Evolutionary conservation across 2,888 invertebrate species (phyloP), one percentile per base, ranked within the genome.

Genomic region (Cyclophora punctaria): DNA sequence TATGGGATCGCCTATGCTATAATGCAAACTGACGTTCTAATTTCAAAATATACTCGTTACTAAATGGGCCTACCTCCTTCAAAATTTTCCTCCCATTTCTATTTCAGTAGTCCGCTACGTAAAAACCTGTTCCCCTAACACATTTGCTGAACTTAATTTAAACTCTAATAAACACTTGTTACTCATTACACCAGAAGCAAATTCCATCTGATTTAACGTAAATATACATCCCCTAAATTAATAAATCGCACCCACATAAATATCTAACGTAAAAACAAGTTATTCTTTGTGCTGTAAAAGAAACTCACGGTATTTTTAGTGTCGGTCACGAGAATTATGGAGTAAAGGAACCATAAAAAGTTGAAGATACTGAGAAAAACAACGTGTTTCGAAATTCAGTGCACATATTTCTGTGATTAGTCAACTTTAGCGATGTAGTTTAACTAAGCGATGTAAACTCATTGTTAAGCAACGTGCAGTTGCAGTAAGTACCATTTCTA

Each of bases 151-250:
- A 45, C 58, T 62, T 62, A 63, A 37, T 63, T 59, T 53, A 66
- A 58, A 60, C 57, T 62, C 53, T 53, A 54, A 66, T 55, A 65
- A 67, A 83, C 83, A 72, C 73, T 72, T 75, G 65, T 83, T 82
- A 81, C 78, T 83, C 83, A 83, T 71, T 73, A 67, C 52, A 75
- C 77, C 84, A 82, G 81, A 82, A 69, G 61, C 78, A 58, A 73
- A 83, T 83, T 81, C 81, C 78, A 63, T 53, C 68, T 68, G 70
- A 70, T 69, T 62, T 69, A 69, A 70, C 73, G 78, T 74, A 77
- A 75, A 78, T 77, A 80, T 66, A 66, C 66, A 62, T 63, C 65
- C 67, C 64, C 65, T 55, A 73, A 72, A 78, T 77, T 76, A 74
- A 78, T 77, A 67, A 55, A 53, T 57, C 51, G 52, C 76, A 69